A percentile compares a stretch with the other conserved stretches of the same genome.
These are phyloP conservation scores for Clinocottus analis DNA, from an alignment of 2,113 vertebrate species.

Conservation along the genomic window DNA sequence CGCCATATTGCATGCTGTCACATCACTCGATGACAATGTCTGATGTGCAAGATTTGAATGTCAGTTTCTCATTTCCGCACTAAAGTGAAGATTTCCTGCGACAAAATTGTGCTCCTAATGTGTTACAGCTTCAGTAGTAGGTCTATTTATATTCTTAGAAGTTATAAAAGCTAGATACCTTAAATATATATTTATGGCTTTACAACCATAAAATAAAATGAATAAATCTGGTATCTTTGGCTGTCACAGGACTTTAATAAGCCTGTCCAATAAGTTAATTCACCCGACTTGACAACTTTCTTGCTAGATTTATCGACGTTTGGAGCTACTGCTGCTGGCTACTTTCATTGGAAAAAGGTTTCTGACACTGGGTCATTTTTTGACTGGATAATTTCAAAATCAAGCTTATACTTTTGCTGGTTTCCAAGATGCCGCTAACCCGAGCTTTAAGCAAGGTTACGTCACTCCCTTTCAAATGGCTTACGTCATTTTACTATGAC, in stretches of 20 bases:
- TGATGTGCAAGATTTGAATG: slow-evolving; percentile 41
- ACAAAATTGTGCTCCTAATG: slow-evolving; percentile 7
- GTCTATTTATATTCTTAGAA: background rate
- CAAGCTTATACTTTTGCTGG: background rate
- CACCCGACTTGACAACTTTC: background rate
- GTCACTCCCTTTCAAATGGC: background rate
- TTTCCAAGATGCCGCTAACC: background rate
- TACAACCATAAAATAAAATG: background rate
- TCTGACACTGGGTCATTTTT: background rate
- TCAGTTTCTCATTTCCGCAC: slow-evolving; percentile 8
- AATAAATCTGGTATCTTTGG: background rate
- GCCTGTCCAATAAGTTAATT: background rate
- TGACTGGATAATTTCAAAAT: background rate
- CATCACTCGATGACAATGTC: slow-evolving; percentile 47
- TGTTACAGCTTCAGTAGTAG: background rate
- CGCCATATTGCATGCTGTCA: slow-evolving; percentile 43
- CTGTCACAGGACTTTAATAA: background rate
- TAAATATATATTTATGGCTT: background rate
- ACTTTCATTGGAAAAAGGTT: background rate
- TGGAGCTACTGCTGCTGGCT: background rate
- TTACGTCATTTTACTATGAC: no score
- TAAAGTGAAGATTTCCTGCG: background rate
- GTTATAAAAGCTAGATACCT: background rate
- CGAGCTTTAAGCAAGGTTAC: background rate
- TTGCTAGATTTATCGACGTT: background rate